Conservation (phyloP, 2,888 invertebrate genomes). For the Gerris lacustris region DNA sequence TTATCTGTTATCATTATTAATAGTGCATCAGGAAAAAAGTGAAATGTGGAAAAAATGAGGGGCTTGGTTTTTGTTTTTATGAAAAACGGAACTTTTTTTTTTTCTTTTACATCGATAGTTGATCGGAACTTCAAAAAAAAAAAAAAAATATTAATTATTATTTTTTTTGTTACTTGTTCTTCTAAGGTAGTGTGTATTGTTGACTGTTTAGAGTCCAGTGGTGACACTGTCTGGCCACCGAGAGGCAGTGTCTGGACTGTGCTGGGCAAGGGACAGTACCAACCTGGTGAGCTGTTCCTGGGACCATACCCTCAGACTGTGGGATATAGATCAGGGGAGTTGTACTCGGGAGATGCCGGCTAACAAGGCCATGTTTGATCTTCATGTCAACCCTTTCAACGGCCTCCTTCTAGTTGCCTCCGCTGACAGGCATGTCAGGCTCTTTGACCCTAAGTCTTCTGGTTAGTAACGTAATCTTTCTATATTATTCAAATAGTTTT, state of each 20-base stretch:
- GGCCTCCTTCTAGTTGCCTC: constrained; percentile 70
- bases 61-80: no score
- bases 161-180: no score
- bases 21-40: no score
- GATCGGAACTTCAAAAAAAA: no score
- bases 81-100: no score
- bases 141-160: no score
- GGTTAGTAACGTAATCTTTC: constrained; percentile 42
- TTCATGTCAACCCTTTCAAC: constrained; percentile 67
- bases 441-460: constrained; percentile 83
- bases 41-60: no score
- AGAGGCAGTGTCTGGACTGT: constrained; percentile 73
- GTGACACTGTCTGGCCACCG: constrained; percentile 84
- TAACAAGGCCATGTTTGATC: constrained; percentile 79
- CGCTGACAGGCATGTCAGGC: constrained; percentile 76
- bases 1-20: no score
- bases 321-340: constrained; percentile 61
- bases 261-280: constrained; percentile 59
- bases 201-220: constrained; percentile 60
- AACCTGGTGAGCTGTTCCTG: constrained; percentile 78
- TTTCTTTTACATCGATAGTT: no score
- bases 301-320: constrained; percentile 89
- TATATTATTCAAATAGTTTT: background rate
- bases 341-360: constrained; percentile 47
- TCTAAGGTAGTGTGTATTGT: constrained; percentile 25